phyloP scores from a whole-genome alignment of 2,888 invertebrate genomes.

The Malthinus flaveolus region DNA sequence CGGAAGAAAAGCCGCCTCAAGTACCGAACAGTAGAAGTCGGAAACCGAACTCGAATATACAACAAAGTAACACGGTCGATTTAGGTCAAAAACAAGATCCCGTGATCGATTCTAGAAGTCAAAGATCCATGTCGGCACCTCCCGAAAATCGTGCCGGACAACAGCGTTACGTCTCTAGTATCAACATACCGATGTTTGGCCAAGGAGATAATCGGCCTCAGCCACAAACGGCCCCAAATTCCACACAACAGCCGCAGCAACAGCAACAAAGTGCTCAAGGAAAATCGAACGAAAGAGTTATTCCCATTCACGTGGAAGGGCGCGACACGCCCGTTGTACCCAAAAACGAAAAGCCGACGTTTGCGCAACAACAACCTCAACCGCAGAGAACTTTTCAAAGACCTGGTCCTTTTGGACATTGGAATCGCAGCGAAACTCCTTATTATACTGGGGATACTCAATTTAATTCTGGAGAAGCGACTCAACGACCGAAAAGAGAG shows the following conservation, averaged over 20 bases:
- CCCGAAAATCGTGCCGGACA: constrained; percentile 58
- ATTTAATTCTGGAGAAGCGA: constrained; percentile 3
- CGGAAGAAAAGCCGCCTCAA: constrained; percentile 37
- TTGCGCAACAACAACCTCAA: constrained; percentile 37
- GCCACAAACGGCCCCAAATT: constrained; percentile 32
- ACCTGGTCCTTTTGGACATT: constrained; percentile 58
- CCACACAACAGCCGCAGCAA: constrained; percentile 41
- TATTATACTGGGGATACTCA: constrained; percentile 18
- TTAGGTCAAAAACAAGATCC: constrained; percentile 69
- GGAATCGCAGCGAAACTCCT: constrained; percentile 17
- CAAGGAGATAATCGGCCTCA: constrained; percentile 32
- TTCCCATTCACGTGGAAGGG: constrained; percentile 88
- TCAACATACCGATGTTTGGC: constrained; percentile 48
- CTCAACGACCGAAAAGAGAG: too few relatives aligned
- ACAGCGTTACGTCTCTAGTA: constrained; percentile 46
- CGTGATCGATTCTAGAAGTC: constrained; percentile 63
- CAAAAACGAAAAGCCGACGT: constrained; percentile 51
- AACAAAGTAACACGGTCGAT: constrained; percentile 74
- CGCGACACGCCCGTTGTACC: constrained; percentile 78
- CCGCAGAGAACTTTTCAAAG: constrained; percentile 43
- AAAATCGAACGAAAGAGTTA: constrained; percentile 70
- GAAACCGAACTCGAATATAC: constrained; percentile 41
- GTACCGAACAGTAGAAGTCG: constrained; percentile 41
- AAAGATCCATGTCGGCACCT: constrained; percentile 80
- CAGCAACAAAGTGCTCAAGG: constrained; percentile 42